Conservation (phyloP, 2,113 vertebrate species). For the Isurus oxyrinchus region DNA sequence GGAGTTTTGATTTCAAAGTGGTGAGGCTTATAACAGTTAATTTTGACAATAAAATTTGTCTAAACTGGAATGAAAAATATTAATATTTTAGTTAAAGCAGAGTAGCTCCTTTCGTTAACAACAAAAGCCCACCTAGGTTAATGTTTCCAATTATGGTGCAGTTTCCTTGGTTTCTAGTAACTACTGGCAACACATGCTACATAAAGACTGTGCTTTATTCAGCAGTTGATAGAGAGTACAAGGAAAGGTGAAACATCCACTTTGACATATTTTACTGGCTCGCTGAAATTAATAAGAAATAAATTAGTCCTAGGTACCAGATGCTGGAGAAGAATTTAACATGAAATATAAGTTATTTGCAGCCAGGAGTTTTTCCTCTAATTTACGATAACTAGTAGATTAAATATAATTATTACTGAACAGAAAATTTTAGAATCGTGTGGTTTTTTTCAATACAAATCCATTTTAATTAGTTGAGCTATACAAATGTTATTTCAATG, state of each 20-base stretch:
- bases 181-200: not conserved
- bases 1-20: not conserved
- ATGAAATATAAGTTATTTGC: not conserved
- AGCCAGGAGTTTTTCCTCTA: not conserved
- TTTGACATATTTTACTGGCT: not conserved
- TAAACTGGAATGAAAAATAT: not conserved
- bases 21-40: not conserved
- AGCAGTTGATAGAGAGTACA: slow-evolving; percentile 2
- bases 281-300: not conserved
- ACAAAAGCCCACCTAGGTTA: not conserved
- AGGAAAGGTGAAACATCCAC: not conserved
- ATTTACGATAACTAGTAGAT: not conserved
- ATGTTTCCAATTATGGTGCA: slow-evolving; percentile 24
- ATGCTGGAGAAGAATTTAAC: not conserved
- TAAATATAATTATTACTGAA: not conserved
- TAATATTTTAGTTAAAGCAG: not conserved
- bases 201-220: not conserved
- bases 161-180: slow-evolving; percentile 22
- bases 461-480: not conserved
- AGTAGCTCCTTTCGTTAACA: not conserved
- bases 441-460: not conserved
- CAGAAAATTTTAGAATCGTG: not conserved
- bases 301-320: not conserved
- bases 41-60: slow-evolving; percentile 9
- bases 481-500: not conserved